A percentile compares a stretch with the other conserved stretches of the same genome.
Evolutionary conservation across 2,113 vertebrate genomes (phyloP).

Genomic region (Psephotus haematonotus): DNA sequence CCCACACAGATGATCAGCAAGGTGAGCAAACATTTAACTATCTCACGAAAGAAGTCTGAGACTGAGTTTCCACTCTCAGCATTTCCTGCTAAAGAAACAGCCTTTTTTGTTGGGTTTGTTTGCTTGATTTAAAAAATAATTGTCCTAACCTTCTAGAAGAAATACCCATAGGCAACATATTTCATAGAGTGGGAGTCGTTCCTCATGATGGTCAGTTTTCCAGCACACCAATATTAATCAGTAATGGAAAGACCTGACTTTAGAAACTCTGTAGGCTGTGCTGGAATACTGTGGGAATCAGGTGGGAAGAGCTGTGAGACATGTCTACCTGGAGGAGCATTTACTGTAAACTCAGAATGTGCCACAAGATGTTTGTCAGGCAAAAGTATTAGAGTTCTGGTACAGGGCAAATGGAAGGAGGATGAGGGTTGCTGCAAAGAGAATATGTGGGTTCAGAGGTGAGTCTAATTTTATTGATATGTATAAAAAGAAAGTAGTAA

Average conservation of each 20-base stretch:
- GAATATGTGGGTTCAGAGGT: background rate
- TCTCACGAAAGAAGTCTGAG: background rate
- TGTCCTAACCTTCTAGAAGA: background rate
- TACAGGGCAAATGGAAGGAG: background rate
- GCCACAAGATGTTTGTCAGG: background rate
- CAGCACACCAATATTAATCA: background rate
- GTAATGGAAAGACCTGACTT: background rate
- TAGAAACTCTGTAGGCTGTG: background rate
- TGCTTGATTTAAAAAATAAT: background rate
- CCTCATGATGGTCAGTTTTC: background rate
- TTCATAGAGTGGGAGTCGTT: rapidly evolving
- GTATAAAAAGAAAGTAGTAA: background rate
- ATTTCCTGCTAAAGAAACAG: background rate
- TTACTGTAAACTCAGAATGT: background rate
- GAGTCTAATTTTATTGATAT: background rate
- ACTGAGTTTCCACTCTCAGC: background rate
- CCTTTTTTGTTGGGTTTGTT: background rate
- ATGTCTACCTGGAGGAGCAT: background rate
- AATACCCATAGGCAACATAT: background rate
- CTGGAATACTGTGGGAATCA: background rate
- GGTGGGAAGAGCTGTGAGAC: background rate
- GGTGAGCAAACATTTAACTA: background rate
- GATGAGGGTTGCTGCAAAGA: background rate
- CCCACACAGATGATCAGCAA: background rate
- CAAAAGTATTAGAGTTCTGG: background rate